These are phyloP conservation scores for Coendou prehensilis DNA, from an alignment of 2,797 vertebrate species.

Conservation along the genomic window DNA sequence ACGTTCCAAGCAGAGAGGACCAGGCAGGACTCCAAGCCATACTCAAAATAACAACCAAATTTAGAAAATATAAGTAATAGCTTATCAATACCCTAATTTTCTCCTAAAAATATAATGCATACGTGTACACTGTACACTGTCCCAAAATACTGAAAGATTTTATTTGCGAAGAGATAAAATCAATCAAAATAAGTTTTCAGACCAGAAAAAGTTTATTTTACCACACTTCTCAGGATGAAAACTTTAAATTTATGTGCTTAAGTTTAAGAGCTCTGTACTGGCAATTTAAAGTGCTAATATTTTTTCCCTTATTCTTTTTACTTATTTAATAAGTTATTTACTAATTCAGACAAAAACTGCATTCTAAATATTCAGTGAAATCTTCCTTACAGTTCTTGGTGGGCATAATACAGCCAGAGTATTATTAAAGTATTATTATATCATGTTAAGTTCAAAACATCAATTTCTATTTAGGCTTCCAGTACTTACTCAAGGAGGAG, in stretches of 20 bases:
- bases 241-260: conserved; percentile 37
- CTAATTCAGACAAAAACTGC: conserved; percentile 51
- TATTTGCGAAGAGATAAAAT: conserved; percentile 44
- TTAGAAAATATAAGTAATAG: neutral
- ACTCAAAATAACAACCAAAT: neutral
- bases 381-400: neutral
- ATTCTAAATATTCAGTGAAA: conserved; percentile 45
- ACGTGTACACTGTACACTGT: neutral
- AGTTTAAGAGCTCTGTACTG: conserved; percentile 25
- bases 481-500: conserved; percentile 97
- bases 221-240: conserved; percentile 38
- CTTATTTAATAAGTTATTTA: conserved; percentile 50
- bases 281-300: conserved; percentile 23
- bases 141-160: neutral
- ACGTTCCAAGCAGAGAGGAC: neutral
- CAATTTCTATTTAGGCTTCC: neutral
- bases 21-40: neutral
- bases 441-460: neutral
- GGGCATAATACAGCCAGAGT: neutral
- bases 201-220: conserved; percentile 11
- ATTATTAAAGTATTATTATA: neutral
- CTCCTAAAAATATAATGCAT: conserved; percentile 33
- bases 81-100: neutral
- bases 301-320: conserved; percentile 19
- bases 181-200: conserved; percentile 8